Percentiles rank a stretch among this genome's conserved stretches.
Conservation (phyloP, 2,113 vertebrate genomes). For the Hassar affinis region DNA sequence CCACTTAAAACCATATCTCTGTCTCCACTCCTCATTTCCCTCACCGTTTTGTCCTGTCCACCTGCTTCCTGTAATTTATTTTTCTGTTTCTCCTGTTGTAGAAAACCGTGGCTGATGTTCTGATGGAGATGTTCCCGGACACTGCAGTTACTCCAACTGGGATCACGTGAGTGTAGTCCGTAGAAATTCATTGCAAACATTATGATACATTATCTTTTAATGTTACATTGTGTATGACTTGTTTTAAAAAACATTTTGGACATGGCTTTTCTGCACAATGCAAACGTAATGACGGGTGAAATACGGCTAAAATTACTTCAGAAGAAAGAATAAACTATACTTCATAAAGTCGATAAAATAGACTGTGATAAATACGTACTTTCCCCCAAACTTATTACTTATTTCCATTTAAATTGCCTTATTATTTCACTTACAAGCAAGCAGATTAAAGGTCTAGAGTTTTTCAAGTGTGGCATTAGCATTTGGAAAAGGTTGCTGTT, state of each 20-base stretch:
- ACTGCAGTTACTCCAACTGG: slow-evolving; percentile 54
- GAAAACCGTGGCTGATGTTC: slow-evolving; percentile 51
- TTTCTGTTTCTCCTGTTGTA: slow-evolving; percentile 13
- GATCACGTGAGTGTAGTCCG: slow-evolving; percentile 63
- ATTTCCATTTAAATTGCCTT: neutral
- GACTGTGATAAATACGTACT: too few species aligned
- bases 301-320: neutral
- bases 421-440: neutral
- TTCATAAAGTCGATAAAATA: neutral
- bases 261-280: neutral
- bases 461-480: neutral
- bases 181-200: neutral
- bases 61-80: neutral
- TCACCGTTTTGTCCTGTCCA: neutral
- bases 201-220: neutral
- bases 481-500: neutral
- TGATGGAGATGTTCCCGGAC: slow-evolving; percentile 60
- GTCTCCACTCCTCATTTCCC: neutral
- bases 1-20: neutral
- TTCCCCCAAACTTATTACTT: neutral
- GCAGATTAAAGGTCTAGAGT: neutral
- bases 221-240: neutral
- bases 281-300: neutral
- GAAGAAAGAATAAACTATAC: neutral
- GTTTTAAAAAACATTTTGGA: neutral